phyloP scores from a whole-genome alignment of 1,140 invertebrate genomes.

The Telenomus remus region DNA sequence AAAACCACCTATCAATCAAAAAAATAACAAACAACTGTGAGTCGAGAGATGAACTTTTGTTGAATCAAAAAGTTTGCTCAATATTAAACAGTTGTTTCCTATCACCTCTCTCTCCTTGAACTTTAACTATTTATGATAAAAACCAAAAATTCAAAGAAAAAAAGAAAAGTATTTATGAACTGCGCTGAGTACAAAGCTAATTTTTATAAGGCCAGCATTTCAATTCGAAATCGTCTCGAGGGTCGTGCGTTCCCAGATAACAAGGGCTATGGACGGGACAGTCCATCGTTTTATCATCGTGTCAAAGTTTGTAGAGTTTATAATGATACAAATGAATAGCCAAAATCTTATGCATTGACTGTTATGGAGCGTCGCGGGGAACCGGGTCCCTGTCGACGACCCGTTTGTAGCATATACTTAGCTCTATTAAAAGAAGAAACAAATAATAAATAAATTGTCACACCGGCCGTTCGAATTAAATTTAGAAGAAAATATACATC shows the following conservation, averaged over 20 bases:
- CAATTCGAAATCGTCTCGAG: slow-evolving; percentile 36
- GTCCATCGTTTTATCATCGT: slow-evolving; percentile 59
- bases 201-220: slow-evolving; percentile 15
- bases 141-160: background rate
- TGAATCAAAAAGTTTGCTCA: slow-evolving; percentile 21
- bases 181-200: slow-evolving; percentile 54
- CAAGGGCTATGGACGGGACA: slow-evolving; percentile 65
- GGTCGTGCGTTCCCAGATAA: slow-evolving; percentile 58
- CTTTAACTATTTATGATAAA: no score
- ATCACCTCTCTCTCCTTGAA: background rate
- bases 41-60: slow-evolving; percentile 34
- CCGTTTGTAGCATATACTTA: slow-evolving; percentile 61
- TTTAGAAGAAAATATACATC: slow-evolving; percentile 62
- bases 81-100: slow-evolving; percentile 1
- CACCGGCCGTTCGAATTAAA: slow-evolving; percentile 55
- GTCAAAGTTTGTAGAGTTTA: slow-evolving; percentile 63
- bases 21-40: slow-evolving; percentile 35
- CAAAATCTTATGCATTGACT: slow-evolving; percentile 64
- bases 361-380: slow-evolving; percentile 56
- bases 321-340: slow-evolving; percentile 61
- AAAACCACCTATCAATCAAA: slow-evolving; percentile 16
- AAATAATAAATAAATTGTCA: slow-evolving; percentile 58
- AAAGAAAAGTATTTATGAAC: slow-evolving; percentile 35
- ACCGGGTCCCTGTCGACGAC: slow-evolving; percentile 31
- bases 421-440: slow-evolving; percentile 28